Evolutionary conservation across 2,888 invertebrate genomes (phyloP).

Genomic region (Eupithecia insigniata): DNA sequence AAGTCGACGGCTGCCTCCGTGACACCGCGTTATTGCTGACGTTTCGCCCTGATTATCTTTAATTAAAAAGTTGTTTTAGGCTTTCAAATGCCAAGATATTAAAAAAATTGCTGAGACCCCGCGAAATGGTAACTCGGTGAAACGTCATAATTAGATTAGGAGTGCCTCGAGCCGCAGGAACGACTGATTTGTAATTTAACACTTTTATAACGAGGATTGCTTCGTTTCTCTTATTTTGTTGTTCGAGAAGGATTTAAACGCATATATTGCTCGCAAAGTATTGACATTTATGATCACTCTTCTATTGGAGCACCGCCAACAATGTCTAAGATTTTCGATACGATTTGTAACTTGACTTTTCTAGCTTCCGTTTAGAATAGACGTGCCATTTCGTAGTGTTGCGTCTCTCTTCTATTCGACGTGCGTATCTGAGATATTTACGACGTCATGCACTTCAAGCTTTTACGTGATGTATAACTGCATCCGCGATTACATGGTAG

Average conservation of each 20-base stretch:
- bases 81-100: conserved; percentile 74
- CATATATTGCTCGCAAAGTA: conserved; percentile 78
- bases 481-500: conserved; percentile 46
- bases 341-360: conserved; percentile 78
- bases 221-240: conserved; percentile 53
- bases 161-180: conserved; percentile 59
- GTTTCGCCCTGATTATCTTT: conserved; percentile 78
- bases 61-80: conserved; percentile 80
- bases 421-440: conserved; percentile 74
- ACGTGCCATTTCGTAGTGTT: conserved; percentile 75
- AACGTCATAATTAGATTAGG: conserved; percentile 76
- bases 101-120: conserved; percentile 74
- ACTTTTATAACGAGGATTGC: conserved; percentile 43
- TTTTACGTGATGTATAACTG: conserved; percentile 55
- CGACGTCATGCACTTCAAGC: conserved; percentile 67
- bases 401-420: conserved; percentile 71
- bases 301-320: conserved; percentile 80
- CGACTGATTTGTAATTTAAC: conserved; percentile 51
- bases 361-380: conserved; percentile 80
- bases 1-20: conserved; percentile 68
- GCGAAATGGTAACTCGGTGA: conserved; percentile 73
- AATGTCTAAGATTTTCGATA: conserved; percentile 77
- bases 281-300: conserved; percentile 84
- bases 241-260: conserved; percentile 63
- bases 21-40: conserved; percentile 74